A percentile compares a stretch with the other conserved stretches of the same genome.
Conservation (phyloP, 2,888 invertebrate species). For the Stenoptilia bipunctidactyla region DNA sequence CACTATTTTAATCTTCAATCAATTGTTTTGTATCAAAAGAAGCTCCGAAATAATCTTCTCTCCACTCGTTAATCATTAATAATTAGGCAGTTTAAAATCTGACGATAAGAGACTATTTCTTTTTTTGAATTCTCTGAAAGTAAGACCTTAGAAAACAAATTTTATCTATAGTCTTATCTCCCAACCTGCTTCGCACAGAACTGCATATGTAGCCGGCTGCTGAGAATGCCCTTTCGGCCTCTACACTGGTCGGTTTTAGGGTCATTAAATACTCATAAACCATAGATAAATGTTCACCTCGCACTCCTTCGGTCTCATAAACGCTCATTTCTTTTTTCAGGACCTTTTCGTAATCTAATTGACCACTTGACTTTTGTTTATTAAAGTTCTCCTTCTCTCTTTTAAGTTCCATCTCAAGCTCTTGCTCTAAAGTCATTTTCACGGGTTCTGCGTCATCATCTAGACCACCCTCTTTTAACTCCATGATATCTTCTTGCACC, state of each 20-base stretch:
- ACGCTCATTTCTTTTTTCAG: constrained; percentile 4
- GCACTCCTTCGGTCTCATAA: constrained; percentile 4
- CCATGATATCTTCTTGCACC: constrained; percentile 9
- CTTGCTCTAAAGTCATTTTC: constrained; percentile 10
- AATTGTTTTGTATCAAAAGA: no score
- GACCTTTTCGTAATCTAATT: constrained; percentile 10
- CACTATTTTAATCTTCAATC: no score
- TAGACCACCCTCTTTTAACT: constrained; percentile 5
- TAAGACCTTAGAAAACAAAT: no score
- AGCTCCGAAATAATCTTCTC: no score
- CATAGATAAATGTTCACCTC: constrained; percentile 2
- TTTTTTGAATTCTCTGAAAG: no score
- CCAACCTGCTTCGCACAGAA: no score
- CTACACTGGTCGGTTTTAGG: constrained; percentile 8
- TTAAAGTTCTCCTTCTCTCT: constrained; percentile 1
- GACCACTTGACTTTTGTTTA: constrained; percentile 7
- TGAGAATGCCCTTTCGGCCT: no score
- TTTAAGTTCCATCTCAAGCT: constrained; percentile 5
- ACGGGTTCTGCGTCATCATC: constrained; percentile 9
- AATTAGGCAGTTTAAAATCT: no score
- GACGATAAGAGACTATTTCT: no score
- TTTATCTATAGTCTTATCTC: no score
- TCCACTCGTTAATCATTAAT: no score
- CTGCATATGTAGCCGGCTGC: no score
- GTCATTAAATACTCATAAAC: constrained; percentile 12